Evolutionary conservation across 2,797 vertebrate genomes (phyloP).

Genomic region (Acanthurus leucopareius): DNA sequence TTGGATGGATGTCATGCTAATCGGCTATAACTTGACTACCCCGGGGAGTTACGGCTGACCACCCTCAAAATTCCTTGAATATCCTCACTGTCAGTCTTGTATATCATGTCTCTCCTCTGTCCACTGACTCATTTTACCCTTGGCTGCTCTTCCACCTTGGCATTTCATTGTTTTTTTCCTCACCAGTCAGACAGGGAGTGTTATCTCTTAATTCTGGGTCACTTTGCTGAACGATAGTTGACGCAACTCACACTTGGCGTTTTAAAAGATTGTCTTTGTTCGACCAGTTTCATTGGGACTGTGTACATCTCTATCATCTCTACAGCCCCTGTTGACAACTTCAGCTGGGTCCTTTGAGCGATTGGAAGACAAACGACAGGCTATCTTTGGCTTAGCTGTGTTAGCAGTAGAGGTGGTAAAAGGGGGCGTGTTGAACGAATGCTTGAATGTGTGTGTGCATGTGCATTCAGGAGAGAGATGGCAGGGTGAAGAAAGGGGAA

Average conservation of each 20-base stretch:
- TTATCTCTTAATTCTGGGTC: constrained; percentile 60
- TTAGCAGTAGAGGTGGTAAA: constrained; percentile 36
- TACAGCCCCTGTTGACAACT: neutral
- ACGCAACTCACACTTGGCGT: constrained; percentile 36
- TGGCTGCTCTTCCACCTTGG: constrained; percentile 51
- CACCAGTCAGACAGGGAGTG: constrained; percentile 45
- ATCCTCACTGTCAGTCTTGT: constrained; percentile 39
- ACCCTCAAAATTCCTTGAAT: constrained; percentile 63
- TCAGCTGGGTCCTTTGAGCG: neutral
- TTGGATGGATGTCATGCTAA: constrained; percentile 73
- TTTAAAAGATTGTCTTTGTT: constrained; percentile 49
- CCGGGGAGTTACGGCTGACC: constrained; percentile 52
- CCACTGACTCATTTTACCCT: constrained; percentile 37
- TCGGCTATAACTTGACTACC: constrained; percentile 50
- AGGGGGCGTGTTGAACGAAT: neutral
- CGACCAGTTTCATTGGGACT: neutral
- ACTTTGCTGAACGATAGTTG: constrained; percentile 46
- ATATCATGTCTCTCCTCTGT: constrained; percentile 37
- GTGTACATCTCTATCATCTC: neutral
- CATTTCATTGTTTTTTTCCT: constrained; percentile 58
- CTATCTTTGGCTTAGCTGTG: constrained; percentile 1
- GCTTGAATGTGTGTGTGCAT: constrained; percentile 6
- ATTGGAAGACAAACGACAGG: constrained; percentile 15
- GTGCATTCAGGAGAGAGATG: constrained; percentile 36
- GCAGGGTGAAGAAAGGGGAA: constrained; percentile 49